Evolutionary conservation across 2,113 vertebrate species (phyloP).

Genomic region (Podocnemis expansa): DNA sequence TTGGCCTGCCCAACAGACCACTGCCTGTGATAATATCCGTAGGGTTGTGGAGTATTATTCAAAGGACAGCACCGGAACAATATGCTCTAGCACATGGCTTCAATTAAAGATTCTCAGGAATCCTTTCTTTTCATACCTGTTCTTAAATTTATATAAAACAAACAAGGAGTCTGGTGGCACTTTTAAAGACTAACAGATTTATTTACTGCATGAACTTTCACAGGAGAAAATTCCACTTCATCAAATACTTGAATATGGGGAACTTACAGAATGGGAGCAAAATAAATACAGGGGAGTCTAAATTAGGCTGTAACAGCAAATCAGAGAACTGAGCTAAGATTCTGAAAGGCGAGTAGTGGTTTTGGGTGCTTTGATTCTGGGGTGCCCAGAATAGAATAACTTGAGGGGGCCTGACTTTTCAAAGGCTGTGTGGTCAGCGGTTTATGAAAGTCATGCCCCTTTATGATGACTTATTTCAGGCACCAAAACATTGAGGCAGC

Average conservation of each 20-base stretch:
- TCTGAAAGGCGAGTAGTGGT: not conserved
- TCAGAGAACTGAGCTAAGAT: not conserved
- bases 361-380: not conserved
- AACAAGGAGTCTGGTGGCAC: too few species aligned
- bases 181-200: too few species aligned
- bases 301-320: too few species aligned
- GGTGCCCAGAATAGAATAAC: not conserved
- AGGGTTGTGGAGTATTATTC: slow-evolving; percentile 53
- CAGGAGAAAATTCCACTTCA: too few species aligned
- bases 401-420: not conserved
- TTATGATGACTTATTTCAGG: not conserved
- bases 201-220: too few species aligned
- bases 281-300: too few species aligned
- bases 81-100: slow-evolving; percentile 52
- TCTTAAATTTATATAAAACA: not conserved
- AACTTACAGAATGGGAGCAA: too few species aligned
- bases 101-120: slow-evolving; percentile 55
- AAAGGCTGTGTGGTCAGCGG: not conserved
- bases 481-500: not conserved
- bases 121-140: slow-evolving; percentile 50
- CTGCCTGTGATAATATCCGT: slow-evolving; percentile 64
- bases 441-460: not conserved
- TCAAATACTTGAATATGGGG: too few species aligned
- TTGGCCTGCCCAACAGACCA: slow-evolving; percentile 54
- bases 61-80: slow-evolving; percentile 49